These are phyloP conservation scores for Oreochromis aureus DNA, from an alignment of 2,113 vertebrate genomes.

Conservation along the genomic window DNA sequence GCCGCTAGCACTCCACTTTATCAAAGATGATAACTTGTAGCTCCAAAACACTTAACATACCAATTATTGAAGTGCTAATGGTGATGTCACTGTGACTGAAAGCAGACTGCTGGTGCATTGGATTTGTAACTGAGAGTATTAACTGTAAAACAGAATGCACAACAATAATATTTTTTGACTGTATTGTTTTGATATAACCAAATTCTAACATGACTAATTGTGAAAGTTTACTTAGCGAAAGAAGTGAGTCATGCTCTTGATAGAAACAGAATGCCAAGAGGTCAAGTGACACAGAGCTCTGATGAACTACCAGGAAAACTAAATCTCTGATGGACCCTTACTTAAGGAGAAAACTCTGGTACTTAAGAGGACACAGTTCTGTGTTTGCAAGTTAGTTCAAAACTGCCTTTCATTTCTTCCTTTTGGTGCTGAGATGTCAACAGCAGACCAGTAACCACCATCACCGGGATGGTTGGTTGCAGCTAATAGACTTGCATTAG, in stretches of 20 bases:
- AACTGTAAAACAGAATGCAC: background rate
- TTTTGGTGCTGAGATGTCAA: background rate
- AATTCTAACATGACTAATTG: background rate
- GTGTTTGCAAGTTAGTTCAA: background rate
- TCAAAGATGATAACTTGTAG: background rate
- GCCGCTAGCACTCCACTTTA: background rate
- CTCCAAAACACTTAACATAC: background rate
- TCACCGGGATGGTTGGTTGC: rapidly evolving
- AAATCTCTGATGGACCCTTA: background rate
- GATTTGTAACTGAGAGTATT: background rate
- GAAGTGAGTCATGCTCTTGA: background rate
- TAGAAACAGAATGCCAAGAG: background rate
- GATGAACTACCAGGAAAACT: background rate
- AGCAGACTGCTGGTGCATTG: background rate
- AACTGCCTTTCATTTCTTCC: background rate
- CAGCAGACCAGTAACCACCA: rapidly evolving
- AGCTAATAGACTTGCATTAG: background rate
- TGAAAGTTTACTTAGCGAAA: background rate
- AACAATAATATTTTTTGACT: rapidly evolving
- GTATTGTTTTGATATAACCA: background rate
- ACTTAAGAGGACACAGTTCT: background rate
- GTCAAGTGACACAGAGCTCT: background rate
- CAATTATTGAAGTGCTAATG: background rate
- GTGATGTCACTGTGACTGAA: background rate
- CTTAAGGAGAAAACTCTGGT: background rate